phyloP scores from a whole-genome alignment of 2,888 invertebrate genomes.

The Hipparchia sbordonii region DNA sequence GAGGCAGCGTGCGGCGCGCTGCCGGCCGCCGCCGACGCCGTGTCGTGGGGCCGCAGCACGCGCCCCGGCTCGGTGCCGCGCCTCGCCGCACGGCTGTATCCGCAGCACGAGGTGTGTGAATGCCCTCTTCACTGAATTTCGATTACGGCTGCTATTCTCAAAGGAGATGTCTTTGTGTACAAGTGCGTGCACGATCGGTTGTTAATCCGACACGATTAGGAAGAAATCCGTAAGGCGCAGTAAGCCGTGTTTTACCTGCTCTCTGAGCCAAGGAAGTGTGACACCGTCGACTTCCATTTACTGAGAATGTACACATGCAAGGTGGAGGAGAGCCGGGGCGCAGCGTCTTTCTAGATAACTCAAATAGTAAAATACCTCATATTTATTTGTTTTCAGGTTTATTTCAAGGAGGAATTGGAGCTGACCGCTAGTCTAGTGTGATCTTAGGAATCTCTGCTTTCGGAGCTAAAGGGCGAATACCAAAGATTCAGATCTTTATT shows the following conservation, averaged over 20 bases:
- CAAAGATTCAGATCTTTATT: not conserved
- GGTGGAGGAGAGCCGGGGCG: too few relatives aligned
- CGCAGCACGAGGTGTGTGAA: conserved; percentile 5
- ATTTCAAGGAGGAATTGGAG: conserved; percentile 54
- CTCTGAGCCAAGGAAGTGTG: too few relatives aligned
- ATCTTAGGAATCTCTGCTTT: not conserved
- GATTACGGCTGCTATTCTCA: too few relatives aligned
- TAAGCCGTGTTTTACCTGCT: too few relatives aligned
- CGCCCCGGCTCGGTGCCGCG: conserved; percentile 48
- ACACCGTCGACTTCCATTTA: too few relatives aligned
- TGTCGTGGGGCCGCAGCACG: conserved; percentile 51
- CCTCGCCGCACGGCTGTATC: conserved; percentile 48
- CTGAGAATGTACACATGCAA: too few relatives aligned
- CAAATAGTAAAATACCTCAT: too few relatives aligned
- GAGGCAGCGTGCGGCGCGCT: conserved; percentile 52
- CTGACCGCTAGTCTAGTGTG: conserved; percentile 29
- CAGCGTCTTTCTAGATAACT: not conserved
- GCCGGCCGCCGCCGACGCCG: conserved; percentile 47
- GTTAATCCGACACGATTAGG: too few relatives aligned
- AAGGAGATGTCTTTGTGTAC: too few relatives aligned
- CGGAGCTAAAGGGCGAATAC: not conserved
- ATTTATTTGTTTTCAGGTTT: conserved; percentile 34
- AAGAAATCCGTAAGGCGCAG: too few relatives aligned
- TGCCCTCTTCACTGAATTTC: too few relatives aligned
- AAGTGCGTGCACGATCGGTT: too few relatives aligned